Conservation (phyloP, 1,140 invertebrate genomes). For the Heliconius hewitsoni region DNA sequence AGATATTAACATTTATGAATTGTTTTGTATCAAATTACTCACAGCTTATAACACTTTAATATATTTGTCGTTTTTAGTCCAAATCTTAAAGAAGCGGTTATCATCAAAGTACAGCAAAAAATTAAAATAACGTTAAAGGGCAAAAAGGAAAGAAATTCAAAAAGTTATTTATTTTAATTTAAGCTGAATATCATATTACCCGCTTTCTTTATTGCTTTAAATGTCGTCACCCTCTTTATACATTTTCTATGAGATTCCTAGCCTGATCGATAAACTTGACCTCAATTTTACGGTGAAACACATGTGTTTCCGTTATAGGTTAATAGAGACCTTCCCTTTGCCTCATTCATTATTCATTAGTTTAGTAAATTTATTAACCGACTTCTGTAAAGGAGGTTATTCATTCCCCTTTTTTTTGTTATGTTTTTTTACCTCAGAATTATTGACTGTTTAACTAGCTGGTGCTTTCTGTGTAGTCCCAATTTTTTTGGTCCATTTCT, state of each 20-base stretch:
- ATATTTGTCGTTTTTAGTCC: neutral
- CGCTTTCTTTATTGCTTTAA: neutral
- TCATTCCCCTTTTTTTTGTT: too few species aligned
- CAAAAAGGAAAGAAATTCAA: neutral
- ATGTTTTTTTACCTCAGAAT: too few species aligned
- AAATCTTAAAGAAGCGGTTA: neutral
- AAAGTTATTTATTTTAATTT: neutral
- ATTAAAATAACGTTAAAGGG: too few species aligned
- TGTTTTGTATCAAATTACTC: too few species aligned
- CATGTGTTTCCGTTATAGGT: neutral
- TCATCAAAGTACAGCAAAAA: neutral
- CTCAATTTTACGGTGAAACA: neutral
- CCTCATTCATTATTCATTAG: neutral
- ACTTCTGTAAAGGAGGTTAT: too few species aligned
- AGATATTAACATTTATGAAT: too few species aligned
- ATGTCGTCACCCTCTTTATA: neutral
- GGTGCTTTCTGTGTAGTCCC: too few species aligned
- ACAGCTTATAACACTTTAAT: too few species aligned
- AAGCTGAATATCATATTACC: neutral
- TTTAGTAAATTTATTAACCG: neutral
- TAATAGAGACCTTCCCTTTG: constrained; percentile 18
- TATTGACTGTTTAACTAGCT: too few species aligned
- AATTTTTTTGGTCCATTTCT: too few species aligned
- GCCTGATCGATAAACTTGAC: constrained; percentile 7
- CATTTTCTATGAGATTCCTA: neutral